A percentile compares a stretch with the other conserved stretches of the same genome.
These are phyloP conservation scores for Notechis scutatus DNA, from an alignment of 2,113 vertebrate species.

Conservation along the genomic window DNA sequence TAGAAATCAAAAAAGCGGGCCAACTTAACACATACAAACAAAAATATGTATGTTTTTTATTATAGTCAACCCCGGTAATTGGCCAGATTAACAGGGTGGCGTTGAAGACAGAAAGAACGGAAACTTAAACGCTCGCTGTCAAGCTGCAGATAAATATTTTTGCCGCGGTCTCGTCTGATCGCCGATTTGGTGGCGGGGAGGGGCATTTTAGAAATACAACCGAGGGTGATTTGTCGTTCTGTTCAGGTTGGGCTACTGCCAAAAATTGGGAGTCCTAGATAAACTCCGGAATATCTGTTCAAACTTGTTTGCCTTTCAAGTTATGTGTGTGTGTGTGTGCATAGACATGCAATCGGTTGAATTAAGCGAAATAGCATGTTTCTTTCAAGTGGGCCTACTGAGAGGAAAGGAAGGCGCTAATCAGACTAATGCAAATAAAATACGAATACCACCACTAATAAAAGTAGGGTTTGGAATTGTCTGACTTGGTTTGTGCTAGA, in stretches of 20 bases:
- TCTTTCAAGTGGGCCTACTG: not conserved
- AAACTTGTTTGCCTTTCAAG: not conserved
- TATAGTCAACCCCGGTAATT: slow-evolving; percentile 66
- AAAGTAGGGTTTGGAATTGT: not conserved
- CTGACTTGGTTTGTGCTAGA: not conserved
- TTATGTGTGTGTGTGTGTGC: not conserved
- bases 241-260: slow-evolving; percentile 8
- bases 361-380: not conserved
- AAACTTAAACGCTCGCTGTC: slow-evolving; percentile 26
- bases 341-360: not conserved
- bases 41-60: slow-evolving; percentile 68
- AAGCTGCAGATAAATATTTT: not conserved
- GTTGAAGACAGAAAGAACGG: slow-evolving; percentile 21
- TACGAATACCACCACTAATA: not conserved
- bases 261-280: not conserved
- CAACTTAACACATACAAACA: slow-evolving; percentile 72
- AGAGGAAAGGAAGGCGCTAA: not conserved
- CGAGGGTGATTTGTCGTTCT: not conserved
- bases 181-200: not conserved
- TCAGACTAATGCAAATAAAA: not conserved
- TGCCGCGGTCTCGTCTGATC: slow-evolving; percentile 5
- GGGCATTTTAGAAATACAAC: not conserved
- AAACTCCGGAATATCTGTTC: not conserved
- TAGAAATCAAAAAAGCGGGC: slow-evolving; percentile 79
- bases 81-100: slow-evolving; percentile 61